phyloP scores from a whole-genome alignment of 1,140 invertebrate species.

The Mercenaria mercenaria region DNA sequence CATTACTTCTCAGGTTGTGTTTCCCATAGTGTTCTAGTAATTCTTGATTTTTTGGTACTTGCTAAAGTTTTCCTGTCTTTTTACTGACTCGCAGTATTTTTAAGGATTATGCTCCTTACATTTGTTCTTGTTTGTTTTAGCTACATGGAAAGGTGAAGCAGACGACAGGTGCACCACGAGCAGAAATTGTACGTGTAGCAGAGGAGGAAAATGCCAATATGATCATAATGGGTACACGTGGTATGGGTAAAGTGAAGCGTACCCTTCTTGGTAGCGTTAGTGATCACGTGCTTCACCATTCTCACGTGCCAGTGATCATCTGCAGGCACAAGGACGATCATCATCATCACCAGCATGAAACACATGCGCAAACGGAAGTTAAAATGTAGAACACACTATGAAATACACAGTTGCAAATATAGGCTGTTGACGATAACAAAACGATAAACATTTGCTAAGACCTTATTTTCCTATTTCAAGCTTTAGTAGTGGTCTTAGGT shows the following conservation, averaged over 20 bases:
- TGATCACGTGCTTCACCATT: conserved; percentile 76
- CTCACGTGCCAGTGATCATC: conserved; percentile 72
- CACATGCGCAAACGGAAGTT: background rate
- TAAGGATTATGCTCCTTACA: no score
- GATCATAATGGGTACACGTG: conserved; percentile 76
- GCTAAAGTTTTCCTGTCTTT: no score
- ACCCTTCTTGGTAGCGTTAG: conserved; percentile 77
- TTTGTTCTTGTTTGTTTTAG: conserved; percentile 21
- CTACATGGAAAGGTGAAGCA: conserved; percentile 71
- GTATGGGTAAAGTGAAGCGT: conserved; percentile 71
- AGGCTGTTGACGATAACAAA: no score
- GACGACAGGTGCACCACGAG: conserved; percentile 61
- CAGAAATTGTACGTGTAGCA: conserved; percentile 69
- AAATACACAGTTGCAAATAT: no score
- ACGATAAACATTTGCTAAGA: no score
- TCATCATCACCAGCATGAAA: background rate
- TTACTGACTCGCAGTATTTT: no score
- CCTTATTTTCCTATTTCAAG: no score
- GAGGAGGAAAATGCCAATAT: conserved; percentile 74
- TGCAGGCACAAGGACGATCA: conserved; percentile 62
- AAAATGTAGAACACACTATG: conserved; percentile 8
- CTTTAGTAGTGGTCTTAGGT: no score
- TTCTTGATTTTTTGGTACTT: no score
- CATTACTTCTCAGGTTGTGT: no score
- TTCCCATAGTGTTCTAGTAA: no score